A percentile compares a stretch with the other conserved stretches of the same genome.
These are phyloP conservation scores for Amphipyra tragopoginis DNA, from an alignment of 2,888 invertebrate species.

Conservation along the genomic window DNA sequence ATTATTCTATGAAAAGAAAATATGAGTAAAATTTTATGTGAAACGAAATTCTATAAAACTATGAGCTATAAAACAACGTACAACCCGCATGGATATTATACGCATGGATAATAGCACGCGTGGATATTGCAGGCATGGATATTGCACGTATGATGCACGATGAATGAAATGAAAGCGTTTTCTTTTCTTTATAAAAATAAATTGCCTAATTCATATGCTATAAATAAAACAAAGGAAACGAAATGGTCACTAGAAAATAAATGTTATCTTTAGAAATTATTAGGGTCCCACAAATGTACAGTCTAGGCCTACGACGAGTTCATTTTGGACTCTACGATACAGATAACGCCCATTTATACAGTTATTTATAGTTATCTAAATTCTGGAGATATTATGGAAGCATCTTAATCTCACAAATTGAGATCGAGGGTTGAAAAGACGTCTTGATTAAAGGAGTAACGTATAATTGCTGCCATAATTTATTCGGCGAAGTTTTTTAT, in stretches of 20 bases:
- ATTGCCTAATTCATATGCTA: background rate
- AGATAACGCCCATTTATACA: conserved; percentile 22
- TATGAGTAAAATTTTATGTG: no score
- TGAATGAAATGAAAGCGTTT: background rate
- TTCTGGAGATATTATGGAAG: background rate
- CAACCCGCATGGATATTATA: no score
- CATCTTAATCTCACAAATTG: background rate
- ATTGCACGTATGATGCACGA: background rate
- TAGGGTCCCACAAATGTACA: conserved; percentile 18
- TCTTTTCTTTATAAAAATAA: background rate
- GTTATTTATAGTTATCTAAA: conserved; percentile 27
- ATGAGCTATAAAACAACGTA: no score
- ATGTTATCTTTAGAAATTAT: conserved; percentile 20
- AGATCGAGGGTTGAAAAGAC: background rate
- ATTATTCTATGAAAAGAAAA: no score
- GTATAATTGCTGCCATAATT: background rate
- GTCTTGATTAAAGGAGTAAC: background rate
- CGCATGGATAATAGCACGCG: no score
- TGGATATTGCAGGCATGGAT: no score
- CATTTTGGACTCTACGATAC: conserved; percentile 16
- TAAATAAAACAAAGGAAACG: conserved; percentile 6
- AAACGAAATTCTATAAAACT: no score
- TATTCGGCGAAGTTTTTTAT: no score
- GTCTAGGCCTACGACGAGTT: conserved; percentile 6
- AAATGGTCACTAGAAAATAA: conserved; percentile 10